A percentile compares a stretch with the other conserved stretches of the same genome.
Conservation (phyloP, 2,113 vertebrate genomes). For the Bettongia penicillata region DNA sequence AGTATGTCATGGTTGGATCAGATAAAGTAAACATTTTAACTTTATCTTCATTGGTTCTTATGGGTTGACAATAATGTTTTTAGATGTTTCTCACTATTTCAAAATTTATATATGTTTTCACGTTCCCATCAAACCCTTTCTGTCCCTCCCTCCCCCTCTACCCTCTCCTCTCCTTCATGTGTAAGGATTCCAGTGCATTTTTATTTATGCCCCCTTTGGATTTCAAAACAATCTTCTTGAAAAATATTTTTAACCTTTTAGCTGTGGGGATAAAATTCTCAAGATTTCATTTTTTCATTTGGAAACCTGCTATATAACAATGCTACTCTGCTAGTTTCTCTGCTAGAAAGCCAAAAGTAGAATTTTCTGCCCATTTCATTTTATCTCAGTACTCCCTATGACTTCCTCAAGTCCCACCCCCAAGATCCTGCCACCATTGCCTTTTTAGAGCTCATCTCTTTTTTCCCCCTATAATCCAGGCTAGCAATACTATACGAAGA, state of each 20-base stretch:
- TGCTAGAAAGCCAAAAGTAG: constrained; percentile 57
- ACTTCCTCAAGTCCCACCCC: constrained; percentile 46
- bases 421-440: constrained; percentile 34
- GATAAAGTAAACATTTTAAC: constrained; percentile 46
- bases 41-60: constrained; percentile 47
- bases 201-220: not conserved
- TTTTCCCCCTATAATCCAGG: not conserved
- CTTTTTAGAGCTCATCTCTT: not conserved
- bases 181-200: not conserved
- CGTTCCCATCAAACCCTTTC: not conserved
- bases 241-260: not conserved
- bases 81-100: not conserved
- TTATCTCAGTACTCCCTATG: constrained; percentile 41
- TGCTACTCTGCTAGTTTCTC: not conserved
- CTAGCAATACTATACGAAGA: constrained; percentile 14
- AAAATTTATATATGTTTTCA: not conserved
- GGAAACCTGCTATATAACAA: not conserved
- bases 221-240: not conserved
- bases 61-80: not conserved
- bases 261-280: not conserved
- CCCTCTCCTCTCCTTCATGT: not conserved
- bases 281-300: not conserved
- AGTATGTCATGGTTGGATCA: constrained; percentile 11
- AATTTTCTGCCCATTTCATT: constrained; percentile 47
- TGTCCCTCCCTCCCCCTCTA: not conserved